Base-by-base conservation (phyloP, 2,888 invertebrate genomes). In the Bugulina stolonifera region DNA sequence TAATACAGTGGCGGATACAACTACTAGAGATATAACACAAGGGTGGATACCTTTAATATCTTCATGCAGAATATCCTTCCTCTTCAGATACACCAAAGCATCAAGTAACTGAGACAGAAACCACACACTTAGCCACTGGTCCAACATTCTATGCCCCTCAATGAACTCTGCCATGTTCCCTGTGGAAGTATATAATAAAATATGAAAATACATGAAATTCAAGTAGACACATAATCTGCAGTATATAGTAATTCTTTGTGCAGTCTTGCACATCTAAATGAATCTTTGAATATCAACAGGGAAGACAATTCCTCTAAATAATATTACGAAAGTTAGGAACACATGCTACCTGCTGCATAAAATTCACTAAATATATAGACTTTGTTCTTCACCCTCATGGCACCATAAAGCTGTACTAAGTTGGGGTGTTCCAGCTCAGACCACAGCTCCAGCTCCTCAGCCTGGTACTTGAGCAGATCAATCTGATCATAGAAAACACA, bases 1-100 rank as follows among this genome's bases (percentile, higher is more conserved):
- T n/a, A n/a, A n/a, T n/a, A n/a, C n/a, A n/a, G n/a, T n/a, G n/a
- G n/a, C n/a, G n/a, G n/a, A n/a, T n/a, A n/a, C n/a, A n/a, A n/a
- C n/a, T n/a, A n/a, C n/a, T n/a, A n/a, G n/a, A n/a, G n/a, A n/a
- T n/a, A n/a, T n/a, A n/a, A n/a, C n/a, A n/a, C n/a, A n/a, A n/a
- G n/a, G 43, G 43, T n/a, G 1, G 32, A 69, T 76, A 81, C 82
- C 79, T 80, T 82, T 82, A 22, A 82, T 75, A 73, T 82, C 82
- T 69, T 81, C 81, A 74, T 82, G 81, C 14, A 82, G 74, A 3
- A 81, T 77, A 29, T 77, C 72, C 35, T 77, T 76, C 1, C 74
- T 70, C 72, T 78, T 74, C 5, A 82, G 75, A 73, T 81, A 81
- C 1, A 73, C 73, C n/a, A 81, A 74, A 5, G 78, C 77, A 34